Conservation (phyloP, 2,797 vertebrate genomes). For the Lepilemur septentrionalis region DNA sequence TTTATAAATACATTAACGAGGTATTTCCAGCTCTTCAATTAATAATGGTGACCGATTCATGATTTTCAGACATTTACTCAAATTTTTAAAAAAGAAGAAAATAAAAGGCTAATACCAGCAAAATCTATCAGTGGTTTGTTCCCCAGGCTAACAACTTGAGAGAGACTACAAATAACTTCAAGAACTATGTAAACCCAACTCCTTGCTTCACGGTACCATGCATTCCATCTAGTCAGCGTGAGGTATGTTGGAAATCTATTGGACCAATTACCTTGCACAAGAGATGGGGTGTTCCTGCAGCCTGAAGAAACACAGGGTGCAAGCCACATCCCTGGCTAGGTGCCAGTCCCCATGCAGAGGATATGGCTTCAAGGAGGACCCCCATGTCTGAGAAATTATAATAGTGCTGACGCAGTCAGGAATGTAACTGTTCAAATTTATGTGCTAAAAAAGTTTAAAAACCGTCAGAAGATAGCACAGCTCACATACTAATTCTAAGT, state of each 20-base stretch:
- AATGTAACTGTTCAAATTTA: slow-evolving; percentile 58
- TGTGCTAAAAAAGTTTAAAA: slow-evolving; percentile 73
- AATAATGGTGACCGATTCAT: slow-evolving; percentile 80
- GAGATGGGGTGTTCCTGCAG: slow-evolving; percentile 13
- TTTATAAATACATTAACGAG: slow-evolving; percentile 80
- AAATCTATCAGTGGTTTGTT: slow-evolving; percentile 39
- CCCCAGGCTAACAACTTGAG: slow-evolving; percentile 39
- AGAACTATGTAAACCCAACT: slow-evolving; percentile 2
- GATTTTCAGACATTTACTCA: slow-evolving; percentile 81
- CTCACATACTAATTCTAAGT: slow-evolving; percentile 61
- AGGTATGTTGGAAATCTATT: slow-evolving; percentile 63
- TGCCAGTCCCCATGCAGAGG: slow-evolving; percentile 54
- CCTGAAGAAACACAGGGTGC: slow-evolving; percentile 40
- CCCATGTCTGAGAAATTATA: slow-evolving; percentile 63
- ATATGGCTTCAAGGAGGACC: slow-evolving; percentile 74
- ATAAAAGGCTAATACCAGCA: slow-evolving; percentile 75
- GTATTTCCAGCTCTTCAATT: slow-evolving; percentile 81
- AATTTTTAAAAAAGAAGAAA: slow-evolving; percentile 38
- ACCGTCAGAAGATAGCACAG: slow-evolving; percentile 65
- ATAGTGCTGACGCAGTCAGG: slow-evolving; percentile 66
- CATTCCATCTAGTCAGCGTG: slow-evolving; percentile 41
- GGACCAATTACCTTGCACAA: slow-evolving; percentile 42
- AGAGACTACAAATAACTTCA: not conserved
- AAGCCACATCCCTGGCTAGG: slow-evolving; percentile 48
- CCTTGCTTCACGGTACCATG: not conserved